Percentiles rank a stretch among this genome's conserved stretches.
Conservation (phyloP, 2,888 invertebrate genomes). For the Cistogaster globosa region DNA sequence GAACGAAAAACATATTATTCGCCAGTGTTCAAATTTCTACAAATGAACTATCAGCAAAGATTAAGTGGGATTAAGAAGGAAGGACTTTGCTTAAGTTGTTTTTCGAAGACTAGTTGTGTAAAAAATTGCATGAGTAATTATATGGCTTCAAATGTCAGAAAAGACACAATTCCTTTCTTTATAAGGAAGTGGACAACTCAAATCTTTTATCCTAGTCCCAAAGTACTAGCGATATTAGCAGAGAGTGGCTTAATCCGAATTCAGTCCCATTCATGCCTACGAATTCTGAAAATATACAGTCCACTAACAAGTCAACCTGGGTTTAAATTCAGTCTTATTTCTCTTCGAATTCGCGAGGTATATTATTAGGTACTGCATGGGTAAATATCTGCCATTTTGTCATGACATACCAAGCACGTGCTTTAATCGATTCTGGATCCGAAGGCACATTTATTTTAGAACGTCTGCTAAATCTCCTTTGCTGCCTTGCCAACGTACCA, state of each 20-base stretch:
- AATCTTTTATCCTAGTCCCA: neutral
- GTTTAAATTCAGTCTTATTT: conserved; percentile 23
- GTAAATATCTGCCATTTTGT: neutral
- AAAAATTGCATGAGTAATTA: conserved; percentile 37
- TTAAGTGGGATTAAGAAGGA: neutral
- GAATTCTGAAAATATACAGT: conserved; percentile 26
- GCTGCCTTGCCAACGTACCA: neutral
- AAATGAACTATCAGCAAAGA: conserved; percentile 1
- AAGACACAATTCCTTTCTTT: conserved; percentile 43
- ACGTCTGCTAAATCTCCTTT: neutral
- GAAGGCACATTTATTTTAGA: conserved; percentile 50
- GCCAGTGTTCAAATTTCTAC: neutral
- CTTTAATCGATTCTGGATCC: conserved; percentile 48
- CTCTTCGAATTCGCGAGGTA: neutral
- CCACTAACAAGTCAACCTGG: neutral
- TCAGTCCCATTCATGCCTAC: conserved; percentile 3
- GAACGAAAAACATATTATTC: neutral
- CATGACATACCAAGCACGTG: conserved; percentile 6
- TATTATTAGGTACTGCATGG: conserved; percentile 47
- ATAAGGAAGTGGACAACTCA: neutral
- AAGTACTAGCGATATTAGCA: neutral
- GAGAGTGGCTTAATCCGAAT: conserved; percentile 9
- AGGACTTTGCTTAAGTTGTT: conserved; percentile 46
- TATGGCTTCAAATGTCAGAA: conserved; percentile 32
- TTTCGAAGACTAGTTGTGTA: conserved; percentile 6